phyloP scores from a whole-genome alignment of 1,140 invertebrate species.

The Tetraneura akinire region DNA sequence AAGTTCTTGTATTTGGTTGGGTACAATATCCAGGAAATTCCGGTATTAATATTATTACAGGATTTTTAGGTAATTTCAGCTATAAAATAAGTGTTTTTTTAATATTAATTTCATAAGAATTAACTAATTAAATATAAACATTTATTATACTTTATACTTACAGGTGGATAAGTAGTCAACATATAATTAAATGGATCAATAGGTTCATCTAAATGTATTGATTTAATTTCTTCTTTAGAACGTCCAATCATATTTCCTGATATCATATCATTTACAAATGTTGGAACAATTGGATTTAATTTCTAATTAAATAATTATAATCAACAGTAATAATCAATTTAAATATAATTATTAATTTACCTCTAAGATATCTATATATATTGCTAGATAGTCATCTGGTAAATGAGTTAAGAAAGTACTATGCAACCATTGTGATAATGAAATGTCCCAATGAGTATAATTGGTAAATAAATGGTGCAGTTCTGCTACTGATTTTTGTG shows the following conservation, averaged over 20 bases:
- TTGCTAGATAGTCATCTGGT: constrained; percentile 40
- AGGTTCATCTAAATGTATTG: constrained; percentile 32
- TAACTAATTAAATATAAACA: background rate
- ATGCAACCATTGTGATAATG: constrained; percentile 44
- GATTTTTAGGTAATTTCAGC: constrained; percentile 45
- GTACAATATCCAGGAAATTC: constrained; percentile 45
- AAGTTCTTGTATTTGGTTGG: constrained; percentile 34
- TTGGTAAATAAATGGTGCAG: constrained; percentile 44
- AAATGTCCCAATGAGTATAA: constrained; percentile 28
- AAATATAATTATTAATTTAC: constrained; percentile 6
- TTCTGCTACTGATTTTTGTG: constrained; percentile 42
- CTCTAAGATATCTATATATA: constrained; percentile 43
- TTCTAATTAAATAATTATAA: constrained; percentile 2
- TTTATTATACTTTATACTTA: constrained; percentile 13
- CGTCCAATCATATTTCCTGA: constrained; percentile 7
- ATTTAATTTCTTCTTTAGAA: constrained; percentile 39
- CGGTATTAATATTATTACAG: constrained; percentile 47
- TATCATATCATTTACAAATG: constrained; percentile 42
- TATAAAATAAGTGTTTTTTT: constrained; percentile 11
- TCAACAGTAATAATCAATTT: background rate
- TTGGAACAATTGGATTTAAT: constrained; percentile 34
- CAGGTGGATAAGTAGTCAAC: constrained; percentile 37
- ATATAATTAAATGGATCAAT: constrained; percentile 43
- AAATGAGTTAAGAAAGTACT: constrained; percentile 14
- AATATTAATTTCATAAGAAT: background rate